phyloP scores from a whole-genome alignment of 64 coral and sea anemone genomes.

The Catalaphyllia jardinei region DNA sequence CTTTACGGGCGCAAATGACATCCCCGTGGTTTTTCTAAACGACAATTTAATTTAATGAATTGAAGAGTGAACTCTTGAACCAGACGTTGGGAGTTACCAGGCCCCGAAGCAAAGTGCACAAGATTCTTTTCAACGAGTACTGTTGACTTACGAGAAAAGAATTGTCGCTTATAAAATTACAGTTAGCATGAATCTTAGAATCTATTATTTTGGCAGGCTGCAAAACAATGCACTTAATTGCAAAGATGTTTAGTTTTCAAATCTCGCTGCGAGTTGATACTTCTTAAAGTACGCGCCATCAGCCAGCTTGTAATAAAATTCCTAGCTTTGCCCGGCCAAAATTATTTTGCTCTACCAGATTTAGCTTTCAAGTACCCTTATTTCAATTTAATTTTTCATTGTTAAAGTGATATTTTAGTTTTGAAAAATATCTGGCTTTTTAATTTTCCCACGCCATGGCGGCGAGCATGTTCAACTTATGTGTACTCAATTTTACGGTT shows the following conservation, averaged over 20 bases:
- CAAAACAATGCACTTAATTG: neutral
- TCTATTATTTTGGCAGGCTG: neutral
- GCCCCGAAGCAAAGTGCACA: neutral
- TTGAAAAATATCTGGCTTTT: neutral
- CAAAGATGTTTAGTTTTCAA: neutral
- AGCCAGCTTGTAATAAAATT: no score
- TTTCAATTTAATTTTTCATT: neutral
- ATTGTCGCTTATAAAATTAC: no score
- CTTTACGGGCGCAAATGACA: neutral
- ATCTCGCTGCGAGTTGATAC: neutral
- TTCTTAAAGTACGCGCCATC: no score
- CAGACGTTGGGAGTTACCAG: no score
- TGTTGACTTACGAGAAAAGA: no score
- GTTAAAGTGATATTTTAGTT: neutral
- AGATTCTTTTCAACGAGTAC: no score
- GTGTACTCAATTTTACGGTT: neutral
- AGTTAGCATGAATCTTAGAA: neutral
- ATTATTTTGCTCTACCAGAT: no score
- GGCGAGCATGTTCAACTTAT: neutral
- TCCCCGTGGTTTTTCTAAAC: neutral
- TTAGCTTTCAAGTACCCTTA: neutral
- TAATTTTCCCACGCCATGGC: neutral
- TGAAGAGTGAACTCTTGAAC: neutral
- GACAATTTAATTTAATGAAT: neutral
- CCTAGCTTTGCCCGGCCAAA: no score